Conservation (phyloP, 2,888 invertebrate species). For the Ethmia dodecea region DNA sequence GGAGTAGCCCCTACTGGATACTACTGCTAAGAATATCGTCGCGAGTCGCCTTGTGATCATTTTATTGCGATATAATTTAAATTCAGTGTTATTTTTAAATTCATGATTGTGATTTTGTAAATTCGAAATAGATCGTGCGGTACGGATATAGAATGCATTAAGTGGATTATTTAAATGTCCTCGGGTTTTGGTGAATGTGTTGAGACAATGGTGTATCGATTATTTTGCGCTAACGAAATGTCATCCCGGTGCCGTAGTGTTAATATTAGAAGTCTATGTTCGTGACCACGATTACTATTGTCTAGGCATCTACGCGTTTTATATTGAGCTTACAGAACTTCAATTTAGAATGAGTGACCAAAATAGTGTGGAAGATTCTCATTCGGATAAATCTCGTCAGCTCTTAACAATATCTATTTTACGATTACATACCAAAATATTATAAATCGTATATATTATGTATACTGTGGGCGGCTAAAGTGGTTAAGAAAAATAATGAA, state of each 20-base stretch:
- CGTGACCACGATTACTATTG: slow-evolving; percentile 70
- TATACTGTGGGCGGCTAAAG: too few species aligned
- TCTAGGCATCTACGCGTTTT: slow-evolving; percentile 75
- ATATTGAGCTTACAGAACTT: slow-evolving; percentile 68
- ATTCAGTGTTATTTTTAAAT: slow-evolving; percentile 55
- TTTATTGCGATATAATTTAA: slow-evolving; percentile 53
- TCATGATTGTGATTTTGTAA: slow-evolving; percentile 30
- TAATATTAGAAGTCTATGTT: slow-evolving; percentile 76
- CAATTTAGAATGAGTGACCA: slow-evolving; percentile 65
- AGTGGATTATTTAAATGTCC: slow-evolving; percentile 39
- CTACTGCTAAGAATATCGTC: slow-evolving; percentile 71
- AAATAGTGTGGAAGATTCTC: slow-evolving; percentile 62
- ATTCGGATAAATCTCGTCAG: slow-evolving; percentile 47
- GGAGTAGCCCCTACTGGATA: slow-evolving; percentile 45
- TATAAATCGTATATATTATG: too few species aligned
- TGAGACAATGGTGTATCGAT: slow-evolving; percentile 77
- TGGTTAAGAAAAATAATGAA: too few species aligned
- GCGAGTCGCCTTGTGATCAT: slow-evolving; percentile 64
- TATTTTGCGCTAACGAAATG: slow-evolving; percentile 76
- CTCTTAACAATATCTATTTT: slow-evolving; percentile 55
- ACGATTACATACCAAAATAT: too few species aligned
- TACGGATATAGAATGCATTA: slow-evolving; percentile 26
- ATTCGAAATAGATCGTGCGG: slow-evolving; percentile 22
- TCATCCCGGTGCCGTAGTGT: slow-evolving; percentile 73
- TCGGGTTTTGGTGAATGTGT: slow-evolving; percentile 65